Evolutionary conservation across 2,113 vertebrate genomes (phyloP), one percentile per base, ranked within the genome.

Genomic region (Mesoclemmys tuberculata): DNA sequence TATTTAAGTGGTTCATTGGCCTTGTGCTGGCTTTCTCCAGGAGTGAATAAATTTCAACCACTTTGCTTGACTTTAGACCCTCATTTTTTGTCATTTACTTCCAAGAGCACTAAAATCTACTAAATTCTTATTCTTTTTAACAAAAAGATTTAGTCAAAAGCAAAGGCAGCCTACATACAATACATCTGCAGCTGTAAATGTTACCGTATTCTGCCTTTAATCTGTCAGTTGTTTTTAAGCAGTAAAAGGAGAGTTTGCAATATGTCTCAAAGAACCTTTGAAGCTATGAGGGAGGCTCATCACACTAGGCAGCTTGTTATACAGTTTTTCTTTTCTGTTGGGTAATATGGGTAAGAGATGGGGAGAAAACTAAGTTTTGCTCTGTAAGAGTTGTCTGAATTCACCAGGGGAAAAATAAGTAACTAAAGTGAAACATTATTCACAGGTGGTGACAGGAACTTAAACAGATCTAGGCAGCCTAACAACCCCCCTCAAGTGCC

Each of bases 81-180:
- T 5, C 29, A 44, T 26, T 71, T 38, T 56, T 2, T 27, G 58
- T 77, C 10, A 58, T 75, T 92, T 83, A 87, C 3, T 93, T 96
- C 52, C 51, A 88, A 80, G 56, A 19, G 0, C 1, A 10, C 11
- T 89, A 71, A 80, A 81, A 54, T 82, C 41, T 61, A 84, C 61
- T 16, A 81, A 0, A 4, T 51, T 81, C 41, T 90, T 71, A 31
- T 8, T 94, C 19, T 84, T 94, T 22, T 84, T 94, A 96, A 89
- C 58, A 84, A 94, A 97, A 90, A 48, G 52, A 82, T 89, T 92
- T 51, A 87, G 88, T 64, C 8, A 93, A 80, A 58, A 87, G 78
- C 27, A 82, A 38, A 48, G 1, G 51, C 89, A 77, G 16, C 64
- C 86, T 94, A 82, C 54, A 75, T 85, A 91, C 90, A 92, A 85